A percentile compares a stretch with the other conserved stretches of the same genome.
Conservation (phyloP, 2,797 vertebrate genomes). For the Xenops minutus region DNA sequence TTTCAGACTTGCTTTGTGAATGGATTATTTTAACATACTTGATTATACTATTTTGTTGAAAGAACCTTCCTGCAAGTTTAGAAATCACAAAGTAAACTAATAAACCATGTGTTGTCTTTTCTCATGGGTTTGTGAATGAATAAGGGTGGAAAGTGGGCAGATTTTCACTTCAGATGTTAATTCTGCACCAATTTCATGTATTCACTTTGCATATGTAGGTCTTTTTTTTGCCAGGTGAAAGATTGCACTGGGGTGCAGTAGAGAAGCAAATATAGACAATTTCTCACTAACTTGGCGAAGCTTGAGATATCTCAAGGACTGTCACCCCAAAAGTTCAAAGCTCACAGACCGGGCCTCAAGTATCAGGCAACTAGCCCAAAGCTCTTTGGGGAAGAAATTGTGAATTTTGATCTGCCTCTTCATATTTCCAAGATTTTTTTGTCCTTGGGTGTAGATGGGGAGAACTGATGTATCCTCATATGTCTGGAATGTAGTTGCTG, state of each 20-base stretch:
- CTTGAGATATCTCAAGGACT: neutral
- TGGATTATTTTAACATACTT: slow-evolving; percentile 47
- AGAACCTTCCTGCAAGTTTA: slow-evolving; percentile 24
- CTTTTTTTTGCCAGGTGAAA: neutral
- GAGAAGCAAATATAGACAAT: neutral
- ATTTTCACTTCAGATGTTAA: slow-evolving; percentile 26
- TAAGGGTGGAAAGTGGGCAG: neutral
- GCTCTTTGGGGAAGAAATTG: neutral
- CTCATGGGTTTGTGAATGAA: slow-evolving; percentile 20
- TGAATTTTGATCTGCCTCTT: neutral
- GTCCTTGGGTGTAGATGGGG: neutral
- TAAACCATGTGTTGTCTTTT: neutral
- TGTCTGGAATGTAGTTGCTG: neutral
- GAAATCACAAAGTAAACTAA: slow-evolving; percentile 31
- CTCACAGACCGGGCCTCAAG: neutral
- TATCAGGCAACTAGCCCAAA: neutral
- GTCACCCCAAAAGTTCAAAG: neutral
- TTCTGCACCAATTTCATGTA: neutral
- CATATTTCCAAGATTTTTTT: neutral
- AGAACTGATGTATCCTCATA: neutral
- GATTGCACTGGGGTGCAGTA: neutral
- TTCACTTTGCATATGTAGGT: neutral
- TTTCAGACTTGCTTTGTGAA: slow-evolving; percentile 42
- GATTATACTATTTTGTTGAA: slow-evolving; percentile 17
- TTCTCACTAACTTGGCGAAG: neutral